Conservation (phyloP, 2,113 vertebrate species). For the Tachycineta bicolor region DNA sequence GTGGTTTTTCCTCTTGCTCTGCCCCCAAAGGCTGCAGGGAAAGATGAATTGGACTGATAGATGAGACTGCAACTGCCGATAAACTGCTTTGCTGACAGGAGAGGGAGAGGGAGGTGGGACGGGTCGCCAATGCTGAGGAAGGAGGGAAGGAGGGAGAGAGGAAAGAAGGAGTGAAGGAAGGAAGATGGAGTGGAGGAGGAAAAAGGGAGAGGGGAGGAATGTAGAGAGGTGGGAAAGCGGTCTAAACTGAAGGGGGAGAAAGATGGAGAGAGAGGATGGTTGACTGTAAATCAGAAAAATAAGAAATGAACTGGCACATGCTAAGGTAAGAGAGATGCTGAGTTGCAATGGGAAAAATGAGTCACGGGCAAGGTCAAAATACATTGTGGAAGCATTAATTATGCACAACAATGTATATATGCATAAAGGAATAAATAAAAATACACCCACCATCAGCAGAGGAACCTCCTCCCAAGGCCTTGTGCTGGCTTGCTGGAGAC, state of each 20-base stretch:
- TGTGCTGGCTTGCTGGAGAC: background rate
- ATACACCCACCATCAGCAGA: background rate
- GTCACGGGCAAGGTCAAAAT: background rate
- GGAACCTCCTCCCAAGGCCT: background rate
- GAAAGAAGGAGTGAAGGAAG: background rate
- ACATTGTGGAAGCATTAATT: background rate
- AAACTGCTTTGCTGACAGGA: conserved; percentile 58
- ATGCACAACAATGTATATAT: background rate
- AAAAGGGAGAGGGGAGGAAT: background rate
- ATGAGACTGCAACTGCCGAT: conserved; percentile 63
- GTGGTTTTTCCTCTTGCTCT: conserved; percentile 52
- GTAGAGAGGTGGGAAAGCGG: background rate
- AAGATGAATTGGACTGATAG: conserved; percentile 70
- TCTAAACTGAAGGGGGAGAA: background rate
- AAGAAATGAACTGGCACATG: background rate
- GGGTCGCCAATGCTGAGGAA: background rate
- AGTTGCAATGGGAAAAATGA: background rate
- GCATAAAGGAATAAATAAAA: conserved; percentile 12
- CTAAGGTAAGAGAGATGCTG: background rate
- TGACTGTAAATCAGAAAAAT: background rate
- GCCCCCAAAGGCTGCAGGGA: conserved; percentile 42
- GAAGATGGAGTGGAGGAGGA: background rate
- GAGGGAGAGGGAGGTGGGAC: background rate
- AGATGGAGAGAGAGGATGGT: background rate
- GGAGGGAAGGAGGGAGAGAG: background rate